phyloP scores from a whole-genome alignment of 2,797 vertebrate species.

The Characodon lateralis region DNA sequence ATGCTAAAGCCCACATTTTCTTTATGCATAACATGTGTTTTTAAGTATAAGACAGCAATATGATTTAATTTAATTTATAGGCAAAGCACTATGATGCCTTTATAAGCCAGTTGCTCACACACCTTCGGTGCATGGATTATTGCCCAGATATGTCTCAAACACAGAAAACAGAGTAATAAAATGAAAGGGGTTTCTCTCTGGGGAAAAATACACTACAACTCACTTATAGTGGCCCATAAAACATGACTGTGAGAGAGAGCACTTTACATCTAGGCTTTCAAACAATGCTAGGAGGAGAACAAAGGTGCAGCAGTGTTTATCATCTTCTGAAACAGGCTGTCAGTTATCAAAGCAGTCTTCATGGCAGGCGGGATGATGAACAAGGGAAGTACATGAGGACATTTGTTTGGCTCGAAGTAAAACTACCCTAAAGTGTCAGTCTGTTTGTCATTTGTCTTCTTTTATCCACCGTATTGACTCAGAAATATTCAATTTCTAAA shows the following conservation, averaged over 20 bases:
- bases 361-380: background rate
- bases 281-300: background rate
- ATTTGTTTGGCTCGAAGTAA: background rate
- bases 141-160: background rate
- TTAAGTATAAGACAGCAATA: background rate
- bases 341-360: background rate
- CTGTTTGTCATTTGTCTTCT: background rate
- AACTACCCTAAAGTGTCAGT: background rate
- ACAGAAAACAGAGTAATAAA: background rate
- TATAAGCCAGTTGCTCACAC: background rate
- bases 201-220: background rate
- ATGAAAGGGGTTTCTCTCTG: background rate
- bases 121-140: background rate
- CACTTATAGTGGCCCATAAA: slow-evolving; percentile 7
- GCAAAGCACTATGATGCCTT: background rate
- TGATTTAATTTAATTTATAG: slow-evolving; percentile 1
- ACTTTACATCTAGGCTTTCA: background rate
- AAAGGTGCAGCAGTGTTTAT: background rate
- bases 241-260: background rate
- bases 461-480: background rate
- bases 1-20: background rate
- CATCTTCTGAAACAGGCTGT: background rate
- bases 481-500: background rate
- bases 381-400: background rate
- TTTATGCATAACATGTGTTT: background rate